Conservation (phyloP, 2,797 vertebrate species). For the Acipenser transmontanus region DNA sequence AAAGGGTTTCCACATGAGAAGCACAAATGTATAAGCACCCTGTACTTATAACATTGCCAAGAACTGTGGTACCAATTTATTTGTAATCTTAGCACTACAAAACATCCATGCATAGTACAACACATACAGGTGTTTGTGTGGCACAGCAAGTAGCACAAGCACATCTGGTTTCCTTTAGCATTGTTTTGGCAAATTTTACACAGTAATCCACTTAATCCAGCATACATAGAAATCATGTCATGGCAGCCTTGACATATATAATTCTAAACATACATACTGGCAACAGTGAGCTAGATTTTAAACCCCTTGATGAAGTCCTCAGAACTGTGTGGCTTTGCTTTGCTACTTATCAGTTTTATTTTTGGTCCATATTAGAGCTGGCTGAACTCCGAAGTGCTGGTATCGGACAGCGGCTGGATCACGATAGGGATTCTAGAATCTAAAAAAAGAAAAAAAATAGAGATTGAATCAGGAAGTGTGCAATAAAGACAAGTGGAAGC, state of each 20-base stretch:
- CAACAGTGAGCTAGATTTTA: constrained; percentile 10
- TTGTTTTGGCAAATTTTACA: too few relatives aligned
- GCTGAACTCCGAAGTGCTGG: constrained; percentile 38
- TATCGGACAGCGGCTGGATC: constrained; percentile 48
- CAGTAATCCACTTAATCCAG: too few relatives aligned
- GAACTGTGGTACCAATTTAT: too few relatives aligned
- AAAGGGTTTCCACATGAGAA: too few relatives aligned
- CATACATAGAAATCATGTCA: too few relatives aligned
- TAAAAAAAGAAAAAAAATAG: constrained; percentile 21
- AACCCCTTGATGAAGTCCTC: constrained; percentile 16
- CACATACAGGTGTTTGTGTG: too few relatives aligned
- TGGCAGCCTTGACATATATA: neutral
- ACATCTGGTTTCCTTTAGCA: too few relatives aligned
- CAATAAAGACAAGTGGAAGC: neutral
- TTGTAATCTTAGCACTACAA: too few relatives aligned
- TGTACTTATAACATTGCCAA: too few relatives aligned
- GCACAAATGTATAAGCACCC: too few relatives aligned
- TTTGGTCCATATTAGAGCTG: constrained; percentile 41
- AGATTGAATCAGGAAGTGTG: neutral
- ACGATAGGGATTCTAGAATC: constrained; percentile 36
- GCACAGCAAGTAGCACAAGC: too few relatives aligned
- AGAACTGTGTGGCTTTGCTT: constrained; percentile 12
- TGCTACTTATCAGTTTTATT: constrained; percentile 26
- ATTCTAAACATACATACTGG: neutral
- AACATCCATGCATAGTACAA: too few relatives aligned